Conservation (phyloP, 2,113 vertebrate genomes). For the Pampusana beccarii region DNA sequence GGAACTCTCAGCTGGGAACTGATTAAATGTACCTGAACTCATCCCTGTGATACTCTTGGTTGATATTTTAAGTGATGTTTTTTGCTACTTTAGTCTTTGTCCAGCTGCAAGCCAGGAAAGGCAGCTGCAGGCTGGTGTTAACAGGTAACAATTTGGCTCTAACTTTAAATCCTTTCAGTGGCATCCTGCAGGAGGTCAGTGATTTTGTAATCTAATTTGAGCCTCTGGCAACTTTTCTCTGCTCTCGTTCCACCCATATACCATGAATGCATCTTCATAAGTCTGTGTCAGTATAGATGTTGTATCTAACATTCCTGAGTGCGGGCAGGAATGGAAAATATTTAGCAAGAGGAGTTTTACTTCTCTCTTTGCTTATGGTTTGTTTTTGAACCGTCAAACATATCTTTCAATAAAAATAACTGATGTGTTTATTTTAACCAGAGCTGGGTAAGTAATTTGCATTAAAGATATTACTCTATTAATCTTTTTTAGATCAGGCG, state of each 20-base stretch:
- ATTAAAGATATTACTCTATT: slow-evolving; percentile 61
- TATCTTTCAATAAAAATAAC: slow-evolving; percentile 55
- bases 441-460: slow-evolving; percentile 51
- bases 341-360: slow-evolving; percentile 19
- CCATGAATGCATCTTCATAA: slow-evolving; percentile 21
- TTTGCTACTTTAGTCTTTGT: neutral
- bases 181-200: neutral
- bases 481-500: slow-evolving; percentile 49
- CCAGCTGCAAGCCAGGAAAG: neutral
- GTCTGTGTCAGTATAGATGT: neutral
- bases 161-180: neutral
- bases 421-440: slow-evolving; percentile 55
- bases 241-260: neutral
- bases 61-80: neutral
- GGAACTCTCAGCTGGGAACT: neutral
- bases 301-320: neutral
- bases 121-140: neutral
- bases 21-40: slow-evolving; percentile 31
- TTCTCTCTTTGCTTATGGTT: slow-evolving; percentile 19
- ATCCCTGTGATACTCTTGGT: neutral
- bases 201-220: neutral
- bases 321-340: neutral
- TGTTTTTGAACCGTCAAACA: neutral
- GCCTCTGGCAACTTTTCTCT: neutral
- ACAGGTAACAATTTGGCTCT: slow-evolving; percentile 2